Evolutionary conservation across 2,113 vertebrate genomes (phyloP).

Genomic region (Hoplias malabaricus): DNA sequence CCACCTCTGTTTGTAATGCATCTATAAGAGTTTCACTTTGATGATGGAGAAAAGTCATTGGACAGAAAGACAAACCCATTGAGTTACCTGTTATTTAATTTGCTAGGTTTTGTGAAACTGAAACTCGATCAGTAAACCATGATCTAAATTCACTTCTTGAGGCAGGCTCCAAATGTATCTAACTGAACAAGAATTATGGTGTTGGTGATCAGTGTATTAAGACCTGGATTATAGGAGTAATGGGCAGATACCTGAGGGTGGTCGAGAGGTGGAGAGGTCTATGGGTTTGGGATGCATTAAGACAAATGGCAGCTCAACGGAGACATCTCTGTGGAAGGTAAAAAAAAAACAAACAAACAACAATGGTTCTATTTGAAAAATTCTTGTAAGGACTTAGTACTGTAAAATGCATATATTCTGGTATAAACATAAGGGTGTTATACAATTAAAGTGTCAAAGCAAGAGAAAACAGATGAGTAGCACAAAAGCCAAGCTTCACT

Average conservation of each 20-base stretch:
- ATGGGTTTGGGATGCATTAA: slow-evolving; percentile 89
- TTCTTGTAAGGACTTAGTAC: not conserved
- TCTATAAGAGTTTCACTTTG: too few species aligned
- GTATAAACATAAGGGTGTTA: not conserved
- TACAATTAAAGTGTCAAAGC: slow-evolving; percentile 15
- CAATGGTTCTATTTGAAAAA: not conserved
- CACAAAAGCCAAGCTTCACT: slow-evolving; percentile 18
- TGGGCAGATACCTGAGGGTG: slow-evolving; percentile 69
- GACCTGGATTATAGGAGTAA: not conserved
- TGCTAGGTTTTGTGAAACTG: too few species aligned
- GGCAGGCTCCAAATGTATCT: not conserved
- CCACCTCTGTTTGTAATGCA: too few species aligned
- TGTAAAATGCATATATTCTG: slow-evolving; percentile 12
- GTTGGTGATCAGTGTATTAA: not conserved
- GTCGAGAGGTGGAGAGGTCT: slow-evolving; percentile 72
- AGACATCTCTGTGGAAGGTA: slow-evolving; percentile 76
- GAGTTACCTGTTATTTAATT: too few species aligned
- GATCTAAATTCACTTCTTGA: not conserved
- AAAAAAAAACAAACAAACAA: not conserved
- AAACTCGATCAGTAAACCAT: too few species aligned
- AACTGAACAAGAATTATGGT: not conserved
- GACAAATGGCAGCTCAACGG: slow-evolving; percentile 88
- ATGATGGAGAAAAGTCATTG: too few species aligned
- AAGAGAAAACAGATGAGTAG: slow-evolving; percentile 28
- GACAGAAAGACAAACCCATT: too few species aligned